Conservation (phyloP, 64 coral and sea anemone genomes). For the Actinia equina region DNA sequence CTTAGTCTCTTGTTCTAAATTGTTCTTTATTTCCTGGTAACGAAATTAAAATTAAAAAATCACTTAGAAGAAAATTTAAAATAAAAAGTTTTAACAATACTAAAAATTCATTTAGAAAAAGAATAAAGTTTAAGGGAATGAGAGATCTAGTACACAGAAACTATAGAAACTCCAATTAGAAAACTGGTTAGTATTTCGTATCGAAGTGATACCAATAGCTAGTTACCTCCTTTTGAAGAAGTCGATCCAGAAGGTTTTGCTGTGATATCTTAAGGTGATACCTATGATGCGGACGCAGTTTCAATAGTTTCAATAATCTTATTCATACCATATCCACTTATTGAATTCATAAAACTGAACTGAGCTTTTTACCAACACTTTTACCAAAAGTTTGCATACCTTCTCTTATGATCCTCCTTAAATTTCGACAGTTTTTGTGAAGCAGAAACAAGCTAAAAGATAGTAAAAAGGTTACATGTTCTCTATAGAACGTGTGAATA, state of each 20-base stretch:
- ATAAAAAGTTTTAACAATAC: too few relatives aligned
- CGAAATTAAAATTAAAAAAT: background rate
- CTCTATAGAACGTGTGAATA: too few relatives aligned
- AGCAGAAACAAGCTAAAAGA: background rate
- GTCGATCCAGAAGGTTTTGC: constrained; percentile 11
- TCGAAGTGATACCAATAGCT: background rate
- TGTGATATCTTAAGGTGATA: background rate
- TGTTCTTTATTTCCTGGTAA: constrained; percentile 3
- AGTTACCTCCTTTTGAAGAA: constrained; percentile 19
- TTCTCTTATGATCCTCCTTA: background rate
- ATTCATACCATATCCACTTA: background rate
- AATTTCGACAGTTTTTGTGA: background rate
- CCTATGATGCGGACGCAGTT: background rate
- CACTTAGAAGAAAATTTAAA: too few relatives aligned
- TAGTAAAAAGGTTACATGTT: background rate
- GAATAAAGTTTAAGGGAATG: too few relatives aligned
- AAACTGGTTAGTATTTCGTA: too few relatives aligned
- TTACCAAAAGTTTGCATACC: background rate
- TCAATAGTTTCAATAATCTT: background rate
- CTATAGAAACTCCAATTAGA: too few relatives aligned
- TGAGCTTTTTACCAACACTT: too few relatives aligned
- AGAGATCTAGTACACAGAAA: too few relatives aligned
- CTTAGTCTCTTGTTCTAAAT: background rate
- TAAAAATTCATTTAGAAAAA: too few relatives aligned
- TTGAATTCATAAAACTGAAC: background rate